These are phyloP conservation scores for Caenorhabditis tropicalis DNA, from an alignment of 1,140 invertebrate species.

Conservation along the genomic window DNA sequence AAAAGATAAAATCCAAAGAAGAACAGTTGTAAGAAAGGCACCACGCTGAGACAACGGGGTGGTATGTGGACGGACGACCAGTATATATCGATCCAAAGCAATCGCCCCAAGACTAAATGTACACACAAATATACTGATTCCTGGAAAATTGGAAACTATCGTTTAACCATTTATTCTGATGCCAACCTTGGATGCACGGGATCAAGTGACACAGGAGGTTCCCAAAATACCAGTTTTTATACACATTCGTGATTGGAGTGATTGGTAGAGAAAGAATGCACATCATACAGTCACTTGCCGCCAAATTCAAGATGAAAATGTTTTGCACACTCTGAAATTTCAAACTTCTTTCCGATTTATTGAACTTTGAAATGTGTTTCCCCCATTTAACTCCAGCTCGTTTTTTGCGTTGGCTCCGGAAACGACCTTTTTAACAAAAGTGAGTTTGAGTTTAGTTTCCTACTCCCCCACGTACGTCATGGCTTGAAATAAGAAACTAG, in stretches of 20 bases:
- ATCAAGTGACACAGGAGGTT: slow-evolving; percentile 66
- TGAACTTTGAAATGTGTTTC: neutral
- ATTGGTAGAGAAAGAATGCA: slow-evolving; percentile 90
- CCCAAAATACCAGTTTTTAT: slow-evolving; percentile 71
- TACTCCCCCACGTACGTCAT: slow-evolving; percentile 71
- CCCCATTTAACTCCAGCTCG: neutral
- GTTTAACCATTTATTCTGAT: neutral
- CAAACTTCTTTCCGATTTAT: neutral
- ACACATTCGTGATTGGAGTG: slow-evolving; percentile 77
- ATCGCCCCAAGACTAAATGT: slow-evolving; percentile 72
- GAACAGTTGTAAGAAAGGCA: slow-evolving; percentile 54
- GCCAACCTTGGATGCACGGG: slow-evolving; percentile 64
- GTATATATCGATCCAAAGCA: slow-evolving; percentile 74
- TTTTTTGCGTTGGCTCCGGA: neutral
- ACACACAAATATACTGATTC: slow-evolving; percentile 70
- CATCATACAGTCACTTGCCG: slow-evolving; percentile 89
- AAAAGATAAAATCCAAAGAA: slow-evolving; percentile 67
- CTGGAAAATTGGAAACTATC: too few relatives aligned
- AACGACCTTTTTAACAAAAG: slow-evolving; percentile 20
- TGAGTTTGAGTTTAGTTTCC: neutral
- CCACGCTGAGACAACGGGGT: slow-evolving; percentile 45
- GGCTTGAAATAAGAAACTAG: slow-evolving; percentile 21
- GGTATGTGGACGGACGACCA: slow-evolving; percentile 76
- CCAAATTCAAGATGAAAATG: slow-evolving; percentile 92
- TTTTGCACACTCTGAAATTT: slow-evolving; percentile 94